phyloP scores from a whole-genome alignment of 1,140 invertebrate species.

The Drosophila subobscura region DNA sequence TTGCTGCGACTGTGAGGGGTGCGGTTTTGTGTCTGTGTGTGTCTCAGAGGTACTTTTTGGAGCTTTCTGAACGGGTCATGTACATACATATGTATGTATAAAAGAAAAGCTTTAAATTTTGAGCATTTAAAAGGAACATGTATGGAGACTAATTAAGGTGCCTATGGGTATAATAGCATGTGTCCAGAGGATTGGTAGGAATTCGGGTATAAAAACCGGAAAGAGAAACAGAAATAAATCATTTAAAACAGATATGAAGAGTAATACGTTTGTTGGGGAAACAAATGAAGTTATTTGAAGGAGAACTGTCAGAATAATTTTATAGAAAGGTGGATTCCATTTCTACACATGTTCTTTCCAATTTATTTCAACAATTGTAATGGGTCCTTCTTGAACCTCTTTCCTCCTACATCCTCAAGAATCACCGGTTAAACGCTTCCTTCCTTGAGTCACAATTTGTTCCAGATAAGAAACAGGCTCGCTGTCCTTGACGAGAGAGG shows the following conservation, averaged over 20 bases:
- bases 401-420: too few species aligned
- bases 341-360: too few species aligned
- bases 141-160: conserved; percentile 39
- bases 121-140: conserved; percentile 16
- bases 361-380: too few species aligned
- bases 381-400: neutral
- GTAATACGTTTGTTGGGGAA: too few species aligned
- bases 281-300: too few species aligned
- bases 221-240: too few species aligned
- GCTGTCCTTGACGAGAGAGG: conserved; percentile 1
- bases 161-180: conserved; percentile 1
- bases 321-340: too few species aligned
- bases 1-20: conserved; percentile 28
- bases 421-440: neutral
- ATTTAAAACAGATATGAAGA: neutral
- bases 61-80: conserved; percentile 22
- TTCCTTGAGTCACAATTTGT: conserved; percentile 36
- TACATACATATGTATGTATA: conserved; percentile 1
- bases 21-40: neutral
- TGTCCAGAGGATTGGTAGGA: neutral
- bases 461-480: conserved; percentile 46
- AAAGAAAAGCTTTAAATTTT: conserved; percentile 43
- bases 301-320: too few species aligned
- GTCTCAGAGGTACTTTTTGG: conserved; percentile 36
- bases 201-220: too few species aligned